These are phyloP conservation scores for Kradibia gibbosae DNA, from an alignment of 1,140 invertebrate genomes.

Conservation along the genomic window DNA sequence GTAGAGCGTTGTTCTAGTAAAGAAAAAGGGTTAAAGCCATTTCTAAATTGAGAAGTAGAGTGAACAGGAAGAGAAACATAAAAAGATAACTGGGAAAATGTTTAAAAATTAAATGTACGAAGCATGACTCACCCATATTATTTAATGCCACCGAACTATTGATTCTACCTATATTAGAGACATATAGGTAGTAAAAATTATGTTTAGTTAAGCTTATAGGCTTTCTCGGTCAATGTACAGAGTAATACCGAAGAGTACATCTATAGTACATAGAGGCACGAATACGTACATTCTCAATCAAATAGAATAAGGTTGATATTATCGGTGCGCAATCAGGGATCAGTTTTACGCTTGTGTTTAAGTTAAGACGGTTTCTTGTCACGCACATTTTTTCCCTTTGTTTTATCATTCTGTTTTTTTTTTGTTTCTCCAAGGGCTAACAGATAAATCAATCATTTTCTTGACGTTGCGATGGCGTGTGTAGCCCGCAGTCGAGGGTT, in stretches of 20 bases:
- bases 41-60: slow-evolving; percentile 8
- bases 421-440: not conserved
- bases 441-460: not conserved
- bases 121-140: slow-evolving; percentile 25
- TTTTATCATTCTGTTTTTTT: not conserved
- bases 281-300: not conserved
- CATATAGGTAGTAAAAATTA: not conserved
- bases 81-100: no score
- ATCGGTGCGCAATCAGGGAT: slow-evolving; percentile 22
- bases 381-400: not conserved
- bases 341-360: not conserved
- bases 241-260: not conserved
- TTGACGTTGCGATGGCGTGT: not conserved
- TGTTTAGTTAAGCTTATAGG: not conserved
- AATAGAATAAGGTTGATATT: slow-evolving; percentile 18
- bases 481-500: not conserved
- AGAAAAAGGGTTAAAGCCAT: not conserved
- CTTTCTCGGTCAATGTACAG: slow-evolving; percentile 18
- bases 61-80: not conserved
- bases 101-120: not conserved
- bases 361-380: not conserved
- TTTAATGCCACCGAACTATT: slow-evolving; percentile 12
- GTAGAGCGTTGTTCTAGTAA: no score
- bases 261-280: not conserved
- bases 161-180: slow-evolving; percentile 44